Evolutionary conservation across 2,888 invertebrate species (phyloP).

Genomic region (Lampropteryx suffumata): DNA sequence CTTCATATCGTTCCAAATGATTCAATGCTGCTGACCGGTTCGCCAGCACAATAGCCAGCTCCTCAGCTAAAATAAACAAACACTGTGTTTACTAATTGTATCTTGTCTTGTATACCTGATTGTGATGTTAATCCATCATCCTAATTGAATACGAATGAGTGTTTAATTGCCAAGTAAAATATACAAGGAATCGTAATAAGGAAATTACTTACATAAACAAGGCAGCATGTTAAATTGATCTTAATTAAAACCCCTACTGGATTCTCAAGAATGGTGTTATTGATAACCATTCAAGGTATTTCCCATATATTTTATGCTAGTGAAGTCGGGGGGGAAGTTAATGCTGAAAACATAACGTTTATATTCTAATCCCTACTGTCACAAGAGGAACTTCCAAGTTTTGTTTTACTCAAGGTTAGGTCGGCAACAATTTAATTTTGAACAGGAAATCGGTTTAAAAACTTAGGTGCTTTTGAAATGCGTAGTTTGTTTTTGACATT

Average conservation of each 20-base stretch:
- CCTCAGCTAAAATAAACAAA: slow-evolving; percentile 66
- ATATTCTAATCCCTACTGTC: no score
- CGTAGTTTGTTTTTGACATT: slow-evolving; percentile 33
- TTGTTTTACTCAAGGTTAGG: no score
- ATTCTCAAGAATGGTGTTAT: no score
- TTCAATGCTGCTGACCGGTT: slow-evolving; percentile 92
- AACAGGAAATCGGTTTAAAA: slow-evolving; percentile 1
- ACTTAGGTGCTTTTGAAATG: no score
- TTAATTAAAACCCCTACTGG: slow-evolving; percentile 6
- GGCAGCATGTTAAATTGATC: slow-evolving; percentile 12
- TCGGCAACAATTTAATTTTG: slow-evolving; percentile 11
- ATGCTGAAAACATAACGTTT: no score
- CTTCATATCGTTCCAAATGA: slow-evolving; percentile 86
- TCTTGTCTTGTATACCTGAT: slow-evolving; percentile 13
- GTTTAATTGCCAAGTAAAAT: slow-evolving; percentile 17
- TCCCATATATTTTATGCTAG: no score
- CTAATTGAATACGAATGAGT: slow-evolving; percentile 23
- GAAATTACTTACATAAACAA: slow-evolving; percentile 9
- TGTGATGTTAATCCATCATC: slow-evolving; percentile 15
- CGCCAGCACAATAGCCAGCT: slow-evolving; percentile 87
- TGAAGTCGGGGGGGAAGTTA: no score
- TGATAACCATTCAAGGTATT: no score
- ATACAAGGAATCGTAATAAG: slow-evolving; percentile 24
- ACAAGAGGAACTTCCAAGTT: no score
- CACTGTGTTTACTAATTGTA: slow-evolving; percentile 5